Conservation (phyloP, 2,113 vertebrate species). For the Diglossa brunneiventris region DNA sequence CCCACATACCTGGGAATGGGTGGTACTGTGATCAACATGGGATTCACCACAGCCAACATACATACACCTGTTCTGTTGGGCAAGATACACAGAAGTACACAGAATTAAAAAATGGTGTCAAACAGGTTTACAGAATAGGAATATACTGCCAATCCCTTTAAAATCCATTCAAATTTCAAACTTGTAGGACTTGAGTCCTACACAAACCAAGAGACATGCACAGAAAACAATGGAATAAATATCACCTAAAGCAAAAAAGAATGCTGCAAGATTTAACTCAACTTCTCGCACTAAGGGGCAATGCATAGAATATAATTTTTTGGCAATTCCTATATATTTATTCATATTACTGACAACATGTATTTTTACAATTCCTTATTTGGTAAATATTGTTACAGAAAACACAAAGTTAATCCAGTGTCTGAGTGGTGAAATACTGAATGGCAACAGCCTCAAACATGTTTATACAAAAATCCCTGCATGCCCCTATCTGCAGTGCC, state of each 20-base stretch:
- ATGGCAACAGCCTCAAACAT: neutral
- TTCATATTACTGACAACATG: neutral
- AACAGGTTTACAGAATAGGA: neutral
- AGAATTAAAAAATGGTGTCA: neutral
- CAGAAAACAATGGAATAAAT: neutral
- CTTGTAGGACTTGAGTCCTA: neutral
- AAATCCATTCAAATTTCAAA: neutral
- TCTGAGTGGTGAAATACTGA: neutral
- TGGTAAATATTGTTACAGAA: neutral
- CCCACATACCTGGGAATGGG: slow-evolving; percentile 91
- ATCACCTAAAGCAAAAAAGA: neutral
- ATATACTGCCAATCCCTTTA: neutral
- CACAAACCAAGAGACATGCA: neutral
- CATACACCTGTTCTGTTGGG: slow-evolving; percentile 85
- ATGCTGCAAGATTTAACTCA: slow-evolving; percentile 11
- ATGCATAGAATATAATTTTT: neutral
- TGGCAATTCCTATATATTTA: neutral
- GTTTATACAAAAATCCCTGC: neutral
- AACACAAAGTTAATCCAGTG: neutral
- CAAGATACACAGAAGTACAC: neutral
- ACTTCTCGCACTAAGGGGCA: neutral
- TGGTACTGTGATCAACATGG: slow-evolving; percentile 94
- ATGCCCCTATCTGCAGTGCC: neutral
- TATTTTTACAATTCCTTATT: neutral
- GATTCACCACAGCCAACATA: slow-evolving; percentile 98